These are phyloP conservation scores for Heliconius charithonia DNA, from an alignment of 2,888 invertebrate species.

Conservation along the genomic window DNA sequence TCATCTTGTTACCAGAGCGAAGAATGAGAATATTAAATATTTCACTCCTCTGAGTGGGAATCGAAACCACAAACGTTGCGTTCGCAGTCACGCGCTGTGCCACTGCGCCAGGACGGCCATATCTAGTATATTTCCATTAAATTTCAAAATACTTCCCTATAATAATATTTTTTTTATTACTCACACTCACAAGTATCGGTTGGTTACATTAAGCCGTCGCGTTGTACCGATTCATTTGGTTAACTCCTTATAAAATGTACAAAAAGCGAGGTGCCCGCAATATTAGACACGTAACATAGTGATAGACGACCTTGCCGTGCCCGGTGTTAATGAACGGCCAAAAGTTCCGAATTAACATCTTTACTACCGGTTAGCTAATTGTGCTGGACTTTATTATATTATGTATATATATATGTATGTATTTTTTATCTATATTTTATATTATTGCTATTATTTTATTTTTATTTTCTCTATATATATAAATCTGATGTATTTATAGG, in stretches of 20 bases:
- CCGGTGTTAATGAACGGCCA: slow-evolving; percentile 44
- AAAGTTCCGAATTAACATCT: slow-evolving; percentile 38
- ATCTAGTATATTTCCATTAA: background rate
- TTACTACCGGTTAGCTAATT: slow-evolving; percentile 28
- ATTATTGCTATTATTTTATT: background rate
- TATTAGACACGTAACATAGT: slow-evolving; percentile 27
- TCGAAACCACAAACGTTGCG: too few relatives aligned
- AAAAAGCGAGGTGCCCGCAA: slow-evolving; percentile 16
- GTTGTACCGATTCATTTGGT: slow-evolving; percentile 9
- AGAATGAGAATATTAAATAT: too few relatives aligned
- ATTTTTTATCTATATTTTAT: slow-evolving; percentile 1
- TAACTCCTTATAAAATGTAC: background rate
- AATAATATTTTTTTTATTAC: background rate
- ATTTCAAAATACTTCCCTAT: background rate
- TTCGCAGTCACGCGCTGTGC: too few relatives aligned
- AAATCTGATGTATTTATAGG: slow-evolving; percentile 15
- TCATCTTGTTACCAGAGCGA: too few relatives aligned
- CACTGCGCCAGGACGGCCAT: too few relatives aligned
- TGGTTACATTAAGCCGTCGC: background rate
- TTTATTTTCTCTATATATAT: background rate
- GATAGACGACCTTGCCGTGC: slow-evolving; percentile 44
- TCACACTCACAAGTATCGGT: background rate
- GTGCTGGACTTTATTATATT: background rate
- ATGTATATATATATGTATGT: background rate
- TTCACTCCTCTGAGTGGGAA: too few relatives aligned